A percentile compares a stretch with the other conserved stretches of the same genome.
These are phyloP conservation scores for Aricia agestis DNA, from an alignment of 1,140 invertebrate species.

Conservation along the genomic window DNA sequence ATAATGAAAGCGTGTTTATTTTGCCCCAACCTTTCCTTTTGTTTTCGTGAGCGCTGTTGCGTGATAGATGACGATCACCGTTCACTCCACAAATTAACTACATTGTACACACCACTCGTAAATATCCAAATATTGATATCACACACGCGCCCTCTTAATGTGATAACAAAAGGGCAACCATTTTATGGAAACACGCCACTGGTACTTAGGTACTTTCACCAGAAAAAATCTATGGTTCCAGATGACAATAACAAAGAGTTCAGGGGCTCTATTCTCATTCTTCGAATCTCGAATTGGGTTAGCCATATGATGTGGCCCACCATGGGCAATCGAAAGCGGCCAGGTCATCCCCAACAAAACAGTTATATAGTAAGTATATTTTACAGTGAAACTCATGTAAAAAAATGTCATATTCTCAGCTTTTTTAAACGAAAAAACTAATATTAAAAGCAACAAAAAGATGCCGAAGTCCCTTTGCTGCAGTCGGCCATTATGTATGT, in stretches of 20 bases:
- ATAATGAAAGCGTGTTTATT: background rate
- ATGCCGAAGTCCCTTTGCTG: background rate
- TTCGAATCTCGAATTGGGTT: too few relatives aligned
- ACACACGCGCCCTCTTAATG: background rate
- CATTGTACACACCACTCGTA: background rate
- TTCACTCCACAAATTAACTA: background rate
- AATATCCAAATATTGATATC: background rate
- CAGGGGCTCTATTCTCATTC: too few relatives aligned
- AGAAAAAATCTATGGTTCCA: background rate
- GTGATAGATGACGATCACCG: background rate
- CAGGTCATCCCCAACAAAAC: too few relatives aligned
- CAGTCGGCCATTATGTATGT: background rate
- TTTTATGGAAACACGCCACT: background rate
- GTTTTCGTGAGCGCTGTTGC: background rate
- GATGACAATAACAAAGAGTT: too few relatives aligned
- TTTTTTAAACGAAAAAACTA: too few relatives aligned
- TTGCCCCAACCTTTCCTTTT: background rate
- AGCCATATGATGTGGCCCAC: too few relatives aligned
- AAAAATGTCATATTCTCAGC: too few relatives aligned
- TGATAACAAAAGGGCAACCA: background rate
- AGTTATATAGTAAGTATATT: too few relatives aligned
- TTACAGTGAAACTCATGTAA: too few relatives aligned
- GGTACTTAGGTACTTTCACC: too few relatives aligned
- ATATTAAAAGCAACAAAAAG: background rate
- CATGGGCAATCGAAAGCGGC: too few relatives aligned